Evolutionary conservation across 2,888 invertebrate species (phyloP), one percentile per base, ranked within the genome.

Genomic region (Artemia sinica): DNA sequence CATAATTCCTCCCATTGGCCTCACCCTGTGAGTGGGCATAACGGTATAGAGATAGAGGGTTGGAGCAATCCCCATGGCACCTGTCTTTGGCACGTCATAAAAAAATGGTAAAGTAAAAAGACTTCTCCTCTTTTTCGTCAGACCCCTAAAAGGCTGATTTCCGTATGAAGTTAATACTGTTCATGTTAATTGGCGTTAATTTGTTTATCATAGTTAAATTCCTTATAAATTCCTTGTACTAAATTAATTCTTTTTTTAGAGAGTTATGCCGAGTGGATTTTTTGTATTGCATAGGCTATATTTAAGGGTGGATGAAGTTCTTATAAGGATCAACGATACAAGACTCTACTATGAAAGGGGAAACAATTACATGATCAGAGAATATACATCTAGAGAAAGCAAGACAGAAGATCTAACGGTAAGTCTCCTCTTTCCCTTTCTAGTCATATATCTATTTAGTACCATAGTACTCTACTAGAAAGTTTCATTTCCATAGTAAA

Each of bases 201-300:
- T 51, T 70, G 41, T 70, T 58, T 50, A 9, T 49, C 14, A 65
- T 49, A 65, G 58, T 67, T 70, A 12, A 50, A 49, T n/a, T 41
- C 14, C 2, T 12, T 11, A 9, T 70, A 12, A 50, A 49, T n/a
- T 41, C 14, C 2, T 12, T 11, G n/a, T 70, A 8, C 48, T 18
- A n/a, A 71, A 69, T 66, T 9, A 71, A 68, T 68, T 71, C 18
- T 72, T 73, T 74, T 74, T 72, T 79, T 81, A 94, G 93, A 85
- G 98, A 76, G 94, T 94, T 2, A 99, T 98, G 98, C 91, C 92
- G 0, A 84, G 86, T 63, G 88, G 91, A 72, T 94, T 92, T 81
- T 96, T 91, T 77, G 84, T 95, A 67, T 81, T 98, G 9, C 79
- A 91, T 70, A 83, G 97, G 73, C 92, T 89, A 77, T 98, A 95